Conservation (phyloP, 2,888 invertebrate species). For the Halictus quadricinctus region DNA sequence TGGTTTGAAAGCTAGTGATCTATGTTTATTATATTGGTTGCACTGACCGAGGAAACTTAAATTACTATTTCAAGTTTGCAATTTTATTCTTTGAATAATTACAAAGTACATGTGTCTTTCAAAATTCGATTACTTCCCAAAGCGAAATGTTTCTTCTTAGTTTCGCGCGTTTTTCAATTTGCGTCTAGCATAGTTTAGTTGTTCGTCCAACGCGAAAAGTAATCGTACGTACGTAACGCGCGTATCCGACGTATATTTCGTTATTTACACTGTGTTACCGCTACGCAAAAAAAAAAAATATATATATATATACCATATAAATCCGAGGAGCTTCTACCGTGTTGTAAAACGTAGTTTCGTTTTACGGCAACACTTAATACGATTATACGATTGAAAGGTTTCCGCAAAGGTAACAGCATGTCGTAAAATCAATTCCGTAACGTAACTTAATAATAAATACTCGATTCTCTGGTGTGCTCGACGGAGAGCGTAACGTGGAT, state of each 20-base stretch:
- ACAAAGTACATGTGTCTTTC: neutral
- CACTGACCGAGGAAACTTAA: neutral
- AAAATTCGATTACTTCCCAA: neutral
- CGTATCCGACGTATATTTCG: neutral
- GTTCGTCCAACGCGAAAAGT: neutral
- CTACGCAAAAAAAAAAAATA: neutral
- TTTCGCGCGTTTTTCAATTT: neutral
- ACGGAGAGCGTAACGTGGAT: neutral
- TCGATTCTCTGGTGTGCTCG: neutral
- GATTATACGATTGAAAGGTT: conserved; percentile 54
- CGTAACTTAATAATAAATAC: conserved; percentile 48
- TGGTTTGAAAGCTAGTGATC: conserved; percentile 7
- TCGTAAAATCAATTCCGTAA: conserved; percentile 55
- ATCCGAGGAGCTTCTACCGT: neutral
- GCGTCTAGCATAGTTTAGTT: neutral
- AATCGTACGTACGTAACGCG: neutral
- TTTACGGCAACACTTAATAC: conserved; percentile 41
- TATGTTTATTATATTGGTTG: conserved; percentile 1
- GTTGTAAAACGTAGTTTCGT: conserved; percentile 22
- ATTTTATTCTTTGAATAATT: conserved; percentile 2
- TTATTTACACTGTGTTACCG: neutral
- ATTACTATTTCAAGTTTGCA: conserved; percentile 12
- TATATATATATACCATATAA: neutral
- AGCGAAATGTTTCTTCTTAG: neutral
- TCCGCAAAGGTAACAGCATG: conserved; percentile 35